These are phyloP conservation scores for Rhogogaster chlorosoma DNA, from an alignment of 2,888 invertebrate species.

Conservation along the genomic window DNA sequence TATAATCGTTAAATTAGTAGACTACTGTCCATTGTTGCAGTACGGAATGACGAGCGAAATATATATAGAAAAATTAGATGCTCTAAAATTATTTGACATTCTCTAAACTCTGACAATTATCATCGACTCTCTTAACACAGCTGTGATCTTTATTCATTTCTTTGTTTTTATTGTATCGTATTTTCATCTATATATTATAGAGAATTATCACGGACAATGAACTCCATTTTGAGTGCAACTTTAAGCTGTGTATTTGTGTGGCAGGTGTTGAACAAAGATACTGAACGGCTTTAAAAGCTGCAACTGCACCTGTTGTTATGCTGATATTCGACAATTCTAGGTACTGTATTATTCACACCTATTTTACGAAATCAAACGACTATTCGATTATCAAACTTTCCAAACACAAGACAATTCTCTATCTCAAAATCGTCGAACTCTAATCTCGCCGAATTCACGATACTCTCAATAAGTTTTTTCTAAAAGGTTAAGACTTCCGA, in stretches of 20 bases:
- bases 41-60: conserved; percentile 11
- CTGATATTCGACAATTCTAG: conserved; percentile 66
- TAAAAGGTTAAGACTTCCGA: not conserved
- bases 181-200: not conserved
- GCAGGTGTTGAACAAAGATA: conserved; percentile 71
- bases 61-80: not conserved
- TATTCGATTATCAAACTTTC: not conserved
- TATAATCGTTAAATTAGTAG: not conserved
- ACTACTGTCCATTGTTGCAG: not conserved
- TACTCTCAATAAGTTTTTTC: not conserved
- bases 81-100: not conserved
- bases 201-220: conserved; percentile 48
- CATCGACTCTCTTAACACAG: not conserved
- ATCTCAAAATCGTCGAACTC: not conserved
- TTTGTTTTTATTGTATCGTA: not conserved
- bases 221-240: conserved; percentile 47
- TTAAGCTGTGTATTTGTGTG: conserved; percentile 51
- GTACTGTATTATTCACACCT: conserved; percentile 60
- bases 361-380: not conserved
- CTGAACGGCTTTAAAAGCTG: conserved; percentile 62
- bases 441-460: not conserved
- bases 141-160: not conserved
- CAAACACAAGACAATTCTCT: not conserved
- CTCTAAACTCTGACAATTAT: not conserved
- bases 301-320: conserved; percentile 68